These are phyloP conservation scores for Meriones psammophilus DNA, from an alignment of 2,797 vertebrate species.

Conservation along the genomic window DNA sequence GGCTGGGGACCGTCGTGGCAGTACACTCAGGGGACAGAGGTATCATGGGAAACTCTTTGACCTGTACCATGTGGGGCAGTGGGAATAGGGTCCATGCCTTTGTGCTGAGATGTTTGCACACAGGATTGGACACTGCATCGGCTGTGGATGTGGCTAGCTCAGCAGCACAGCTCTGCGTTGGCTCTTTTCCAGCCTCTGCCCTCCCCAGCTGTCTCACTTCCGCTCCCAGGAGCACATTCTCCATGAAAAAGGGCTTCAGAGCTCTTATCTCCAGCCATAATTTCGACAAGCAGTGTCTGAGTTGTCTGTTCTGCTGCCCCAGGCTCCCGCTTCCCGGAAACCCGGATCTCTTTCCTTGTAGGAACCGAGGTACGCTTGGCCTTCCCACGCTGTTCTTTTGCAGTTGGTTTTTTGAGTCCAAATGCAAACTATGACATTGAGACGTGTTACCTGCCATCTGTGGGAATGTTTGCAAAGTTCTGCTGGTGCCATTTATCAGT, in stretches of 20 bases:
- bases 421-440: not conserved
- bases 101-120: not conserved
- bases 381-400: not conserved
- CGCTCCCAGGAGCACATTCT: not conserved
- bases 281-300: too few species aligned
- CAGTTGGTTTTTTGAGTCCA: conserved; percentile 5
- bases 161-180: not conserved
- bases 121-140: not conserved
- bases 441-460: not conserved
- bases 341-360: not conserved
- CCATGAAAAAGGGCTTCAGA: not conserved
- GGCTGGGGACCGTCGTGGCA: too few species aligned
- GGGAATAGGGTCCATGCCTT: not conserved
- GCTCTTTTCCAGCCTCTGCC: not conserved
- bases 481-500: conserved; percentile 19
- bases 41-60: not conserved
- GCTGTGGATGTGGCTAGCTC: not conserved
- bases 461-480: conserved; percentile 37
- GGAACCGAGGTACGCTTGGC: not conserved
- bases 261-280: too few species aligned
- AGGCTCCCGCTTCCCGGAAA: not conserved
- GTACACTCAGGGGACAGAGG: not conserved
- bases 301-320: not conserved
- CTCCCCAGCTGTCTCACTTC: not conserved
- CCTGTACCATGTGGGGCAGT: not conserved